Conservation (phyloP, 2,797 vertebrate species). For the Synanceia verrucosa region DNA sequence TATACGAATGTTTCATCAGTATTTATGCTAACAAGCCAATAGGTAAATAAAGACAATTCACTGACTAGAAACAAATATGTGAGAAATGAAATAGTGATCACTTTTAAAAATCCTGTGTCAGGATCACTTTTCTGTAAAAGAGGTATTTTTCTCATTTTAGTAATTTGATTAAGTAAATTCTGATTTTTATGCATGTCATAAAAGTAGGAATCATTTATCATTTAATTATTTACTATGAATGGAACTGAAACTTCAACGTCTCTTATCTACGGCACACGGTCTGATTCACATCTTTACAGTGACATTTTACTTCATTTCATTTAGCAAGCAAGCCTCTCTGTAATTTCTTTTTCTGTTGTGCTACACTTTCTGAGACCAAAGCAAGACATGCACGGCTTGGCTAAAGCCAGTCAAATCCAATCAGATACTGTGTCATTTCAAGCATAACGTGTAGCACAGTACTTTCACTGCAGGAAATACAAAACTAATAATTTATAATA, state of each 20-base stretch:
- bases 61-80: not conserved
- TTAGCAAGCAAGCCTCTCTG: constrained; percentile 68
- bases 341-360: constrained; percentile 56
- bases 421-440: constrained; percentile 49
- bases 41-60: not conserved
- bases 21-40: not conserved
- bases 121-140: constrained; percentile 22
- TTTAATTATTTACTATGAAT: constrained; percentile 52
- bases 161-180: constrained; percentile 7
- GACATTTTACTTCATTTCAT: constrained; percentile 71
- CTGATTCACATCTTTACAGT: constrained; percentile 63
- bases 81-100: not conserved
- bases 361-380: constrained; percentile 68
- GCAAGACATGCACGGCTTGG: constrained; percentile 56
- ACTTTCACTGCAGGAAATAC: constrained; percentile 41
- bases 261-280: constrained; percentile 50
- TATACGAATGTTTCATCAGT: not conserved
- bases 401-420: constrained; percentile 61
- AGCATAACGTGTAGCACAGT: constrained; percentile 28
- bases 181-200: constrained; percentile 26
- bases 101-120: not conserved
- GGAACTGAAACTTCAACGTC: constrained; percentile 47
- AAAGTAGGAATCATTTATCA: constrained; percentile 35
- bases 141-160: constrained; percentile 13
- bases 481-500: constrained; percentile 60